phyloP scores from a whole-genome alignment of 2,797 vertebrate species.

The Caiman crocodilus region DNA sequence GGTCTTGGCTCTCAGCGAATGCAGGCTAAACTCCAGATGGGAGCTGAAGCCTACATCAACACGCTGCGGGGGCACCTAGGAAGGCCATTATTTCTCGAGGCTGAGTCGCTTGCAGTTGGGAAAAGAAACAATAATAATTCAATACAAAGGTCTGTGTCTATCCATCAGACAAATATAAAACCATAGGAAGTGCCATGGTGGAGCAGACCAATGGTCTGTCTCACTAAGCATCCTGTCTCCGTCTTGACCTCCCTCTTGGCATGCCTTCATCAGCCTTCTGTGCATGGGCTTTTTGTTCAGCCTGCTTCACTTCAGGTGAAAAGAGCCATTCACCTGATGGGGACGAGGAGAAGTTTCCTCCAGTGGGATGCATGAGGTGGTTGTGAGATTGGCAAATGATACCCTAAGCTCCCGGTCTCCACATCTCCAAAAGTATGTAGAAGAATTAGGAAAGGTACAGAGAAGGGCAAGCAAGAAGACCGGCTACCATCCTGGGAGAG shows the following conservation, averaged over 20 bases:
- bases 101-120: background rate
- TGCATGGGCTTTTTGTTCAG: background rate
- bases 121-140: constrained; percentile 1
- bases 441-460: no score
- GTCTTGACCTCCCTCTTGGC: background rate
- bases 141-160: background rate
- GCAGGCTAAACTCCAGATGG: background rate
- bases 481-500: no score
- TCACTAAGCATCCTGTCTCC: background rate
- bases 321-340: accelerated
- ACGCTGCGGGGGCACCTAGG: background rate
- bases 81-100: background rate
- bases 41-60: background rate
- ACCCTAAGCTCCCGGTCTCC: no score
- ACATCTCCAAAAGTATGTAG: no score
- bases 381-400: no score
- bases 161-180: background rate
- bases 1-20: background rate
- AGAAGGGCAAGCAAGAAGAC: no score
- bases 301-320: background rate
- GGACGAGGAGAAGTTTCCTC: background rate
- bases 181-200: background rate
- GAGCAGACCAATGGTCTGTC: background rate
- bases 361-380: background rate
- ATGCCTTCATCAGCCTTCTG: background rate